Percentiles rank a stretch among this genome's conserved stretches.
phyloP scores from a whole-genome alignment of 2,113 vertebrate species.

The Myiopsitta monachus region DNA sequence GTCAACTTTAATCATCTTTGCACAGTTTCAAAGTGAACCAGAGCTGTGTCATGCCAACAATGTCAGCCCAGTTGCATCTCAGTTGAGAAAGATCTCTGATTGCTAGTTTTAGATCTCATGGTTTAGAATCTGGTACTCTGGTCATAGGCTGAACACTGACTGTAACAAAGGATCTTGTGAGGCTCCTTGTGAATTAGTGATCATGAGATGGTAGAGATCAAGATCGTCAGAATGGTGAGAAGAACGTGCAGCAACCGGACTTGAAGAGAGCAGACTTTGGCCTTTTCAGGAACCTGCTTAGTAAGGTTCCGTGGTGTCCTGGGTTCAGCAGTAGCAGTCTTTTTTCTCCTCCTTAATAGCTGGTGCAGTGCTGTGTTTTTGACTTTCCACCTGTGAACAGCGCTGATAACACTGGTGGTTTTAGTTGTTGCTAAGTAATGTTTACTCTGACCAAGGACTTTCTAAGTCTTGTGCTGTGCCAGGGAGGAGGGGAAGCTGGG shows the following conservation, averaged over 20 bases:
- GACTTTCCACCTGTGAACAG: too few relatives aligned
- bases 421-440: too few relatives aligned
- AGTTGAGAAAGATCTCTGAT: background rate
- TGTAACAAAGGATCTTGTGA: background rate
- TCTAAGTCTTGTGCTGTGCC: too few relatives aligned
- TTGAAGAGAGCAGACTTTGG: background rate
- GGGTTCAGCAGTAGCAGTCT: too few relatives aligned
- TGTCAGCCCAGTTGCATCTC: background rate
- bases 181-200: background rate
- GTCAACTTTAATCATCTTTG: background rate
- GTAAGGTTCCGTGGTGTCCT: background rate
- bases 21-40: background rate
- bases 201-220: background rate
- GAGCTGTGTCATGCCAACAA: background rate
- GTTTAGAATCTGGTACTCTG: background rate
- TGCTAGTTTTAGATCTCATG: background rate
- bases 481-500: too few relatives aligned
- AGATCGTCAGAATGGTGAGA: background rate
- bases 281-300: background rate
- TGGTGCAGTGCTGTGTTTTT: too few relatives aligned
- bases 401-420: too few relatives aligned
- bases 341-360: too few relatives aligned
- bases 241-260: background rate
- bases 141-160: background rate
- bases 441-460: too few relatives aligned